Base-by-base conservation (phyloP, 2,113 vertebrate genomes). In the Ardeotis arabs region DNA sequence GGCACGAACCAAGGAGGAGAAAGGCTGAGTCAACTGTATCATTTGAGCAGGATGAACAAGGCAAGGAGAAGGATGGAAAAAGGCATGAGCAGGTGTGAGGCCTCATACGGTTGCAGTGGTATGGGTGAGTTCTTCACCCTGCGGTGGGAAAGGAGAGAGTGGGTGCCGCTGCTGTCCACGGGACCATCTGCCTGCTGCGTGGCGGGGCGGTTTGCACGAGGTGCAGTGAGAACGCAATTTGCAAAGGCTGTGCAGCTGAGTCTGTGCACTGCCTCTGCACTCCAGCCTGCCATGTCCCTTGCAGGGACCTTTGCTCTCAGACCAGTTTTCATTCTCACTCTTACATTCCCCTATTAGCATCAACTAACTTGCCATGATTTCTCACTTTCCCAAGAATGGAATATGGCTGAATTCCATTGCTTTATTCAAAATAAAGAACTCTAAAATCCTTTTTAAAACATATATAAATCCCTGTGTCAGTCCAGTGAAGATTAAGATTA, bases 121-220 rank as follows among this genome's bases (percentile, higher is more conserved):
- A 23, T 0, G 0, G 5, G 21, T 16, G 47, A 25, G 28, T 55
- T 89, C 45, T 70, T 70, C 22, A 37, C 29, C 6, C 10, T 17
- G 35, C 0, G 2, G 18, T 60, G 35, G 59, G 52, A 89, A 67
- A 93, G 19, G 31, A 93, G 66, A 5, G 37, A 2, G 12, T 31
- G 49, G n/a, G 19, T 52, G 47, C 3, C 9, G 15, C 24, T 41
- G 53, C 14, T 33, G 67, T 8, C n/a, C 58, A 56, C 0, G 1
- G 1, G 29, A 37, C 27, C 13, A 3, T 16, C 53, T 73, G 59
- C 19, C 29, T 10, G 23, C 29, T 60, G 64, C 35, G 13, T 3
- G 1, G 33, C 3, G 1, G 22, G 9, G 15, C 0, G 0, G 62
- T 35, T 24, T 67, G 10, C 27, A 9, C 2, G 15, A 66, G 3